Evolutionary conservation across 2,113 vertebrate genomes (phyloP).

Genomic region (Epinephelus moara): DNA sequence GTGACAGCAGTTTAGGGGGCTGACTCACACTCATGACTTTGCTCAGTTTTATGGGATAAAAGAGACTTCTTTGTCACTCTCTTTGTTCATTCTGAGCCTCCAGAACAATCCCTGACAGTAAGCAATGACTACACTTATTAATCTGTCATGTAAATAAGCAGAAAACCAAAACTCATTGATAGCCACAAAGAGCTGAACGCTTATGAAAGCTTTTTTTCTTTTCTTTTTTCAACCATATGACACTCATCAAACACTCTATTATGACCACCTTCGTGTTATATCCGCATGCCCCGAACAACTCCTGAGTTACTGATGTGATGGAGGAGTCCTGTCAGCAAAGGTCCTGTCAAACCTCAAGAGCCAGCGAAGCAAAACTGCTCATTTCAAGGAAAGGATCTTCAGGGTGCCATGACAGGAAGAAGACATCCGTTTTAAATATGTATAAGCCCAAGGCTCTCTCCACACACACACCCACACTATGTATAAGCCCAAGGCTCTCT

Average conservation of each 20-base stretch:
- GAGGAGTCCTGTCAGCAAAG: conserved; percentile 45
- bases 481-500: conserved; percentile 51
- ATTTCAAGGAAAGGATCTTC: conserved; percentile 55
- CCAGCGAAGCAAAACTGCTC: conserved; percentile 66
- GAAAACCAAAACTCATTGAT: not conserved
- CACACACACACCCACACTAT: conserved; percentile 43
- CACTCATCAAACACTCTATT: not conserved
- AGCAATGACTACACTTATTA: not conserved
- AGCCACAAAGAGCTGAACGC: no score
- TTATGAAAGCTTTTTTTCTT: not conserved
- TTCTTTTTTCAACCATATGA: not conserved
- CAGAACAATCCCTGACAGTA: not conserved
- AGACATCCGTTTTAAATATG: conserved; percentile 74
- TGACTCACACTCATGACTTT: conserved; percentile 39
- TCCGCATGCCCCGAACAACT: conserved; percentile 20
- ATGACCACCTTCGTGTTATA: not conserved
- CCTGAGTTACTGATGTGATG: conserved; percentile 13
- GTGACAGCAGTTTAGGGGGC: not conserved
- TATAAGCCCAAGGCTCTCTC: conserved; percentile 49
- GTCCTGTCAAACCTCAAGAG: conserved; percentile 61
- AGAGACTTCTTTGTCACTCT: not conserved
- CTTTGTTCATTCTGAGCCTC: conserved; percentile 12
- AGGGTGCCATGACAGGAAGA: conserved; percentile 56
- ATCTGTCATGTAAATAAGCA: not conserved
- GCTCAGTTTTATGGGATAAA: not conserved